phyloP scores from a whole-genome alignment of 2,113 vertebrate species.

The Pogonocichla stellata region DNA sequence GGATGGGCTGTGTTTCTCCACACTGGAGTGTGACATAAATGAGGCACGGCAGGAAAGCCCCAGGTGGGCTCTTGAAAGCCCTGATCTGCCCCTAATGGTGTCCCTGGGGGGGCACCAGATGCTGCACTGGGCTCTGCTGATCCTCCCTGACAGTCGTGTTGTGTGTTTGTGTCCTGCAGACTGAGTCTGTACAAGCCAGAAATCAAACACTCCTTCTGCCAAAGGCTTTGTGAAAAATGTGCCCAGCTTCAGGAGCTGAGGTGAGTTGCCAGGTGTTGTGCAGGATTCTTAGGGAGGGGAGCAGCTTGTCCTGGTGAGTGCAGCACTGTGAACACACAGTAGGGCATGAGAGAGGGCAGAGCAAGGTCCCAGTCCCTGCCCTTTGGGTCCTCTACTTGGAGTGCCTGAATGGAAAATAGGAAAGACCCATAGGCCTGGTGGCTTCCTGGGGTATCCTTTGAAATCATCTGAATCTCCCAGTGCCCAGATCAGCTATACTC shows the following conservation, averaged over 20 bases:
- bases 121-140: background rate
- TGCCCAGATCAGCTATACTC: background rate
- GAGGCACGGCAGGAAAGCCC: background rate
- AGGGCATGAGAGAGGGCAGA: background rate
- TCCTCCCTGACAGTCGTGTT: background rate
- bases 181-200: constrained; percentile 62
- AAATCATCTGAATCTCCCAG: background rate
- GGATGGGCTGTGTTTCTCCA: background rate
- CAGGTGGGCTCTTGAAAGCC: background rate
- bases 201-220: background rate
- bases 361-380: background rate
- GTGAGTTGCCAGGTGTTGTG: constrained; percentile 60
- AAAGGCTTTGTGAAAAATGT: constrained; percentile 55
- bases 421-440: background rate
- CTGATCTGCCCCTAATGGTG: background rate
- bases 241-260: constrained; percentile 74
- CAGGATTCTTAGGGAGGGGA: background rate
- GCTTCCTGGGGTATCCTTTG: background rate
- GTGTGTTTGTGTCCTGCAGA: constrained; percentile 58
- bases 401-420: background rate
- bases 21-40: background rate
- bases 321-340: background rate
- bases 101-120: background rate
- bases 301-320: background rate
- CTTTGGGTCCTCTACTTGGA: background rate